Evolutionary conservation across 2,113 vertebrate genomes (phyloP).

Genomic region (Recurvirostra avosetta): DNA sequence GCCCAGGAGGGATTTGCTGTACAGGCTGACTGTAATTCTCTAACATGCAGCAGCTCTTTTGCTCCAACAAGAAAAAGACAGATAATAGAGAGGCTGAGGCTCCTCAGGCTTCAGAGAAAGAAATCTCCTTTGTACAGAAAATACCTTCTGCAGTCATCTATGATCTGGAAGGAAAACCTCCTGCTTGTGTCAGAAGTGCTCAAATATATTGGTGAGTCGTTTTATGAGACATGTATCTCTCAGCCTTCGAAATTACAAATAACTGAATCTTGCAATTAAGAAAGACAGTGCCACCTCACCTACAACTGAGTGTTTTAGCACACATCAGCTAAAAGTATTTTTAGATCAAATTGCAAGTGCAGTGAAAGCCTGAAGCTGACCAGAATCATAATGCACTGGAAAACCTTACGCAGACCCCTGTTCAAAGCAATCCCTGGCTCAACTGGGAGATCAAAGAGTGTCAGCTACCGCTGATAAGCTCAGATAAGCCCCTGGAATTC

Average conservation of each 20-base stretch:
- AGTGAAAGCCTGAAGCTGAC: not conserved
- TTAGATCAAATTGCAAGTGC: slow-evolving; percentile 4
- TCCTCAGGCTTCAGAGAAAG: not conserved
- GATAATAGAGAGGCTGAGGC: not conserved
- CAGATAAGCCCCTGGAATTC: slow-evolving; percentile 20
- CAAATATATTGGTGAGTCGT: not conserved
- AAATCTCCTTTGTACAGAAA: not conserved
- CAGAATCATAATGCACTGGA: slow-evolving; percentile 24
- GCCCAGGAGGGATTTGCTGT: not conserved
- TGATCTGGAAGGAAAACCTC: not conserved
- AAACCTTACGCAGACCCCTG: slow-evolving; percentile 17
- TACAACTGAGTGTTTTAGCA: not conserved
- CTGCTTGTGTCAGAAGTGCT: not conserved
- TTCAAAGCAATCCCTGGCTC: not conserved
- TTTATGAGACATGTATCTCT: not conserved
- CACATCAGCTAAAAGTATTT: slow-evolving; percentile 13
- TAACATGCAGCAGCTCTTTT: not conserved
- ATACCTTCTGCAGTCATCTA: not conserved
- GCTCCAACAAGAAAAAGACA: not conserved
- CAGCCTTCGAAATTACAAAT: not conserved
- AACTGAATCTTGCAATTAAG: not conserved
- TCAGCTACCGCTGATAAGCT: not conserved
- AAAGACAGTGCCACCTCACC: not conserved
- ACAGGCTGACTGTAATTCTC: not conserved
- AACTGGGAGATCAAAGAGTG: not conserved